A percentile compares a stretch with the other conserved stretches of the same genome.
phyloP scores from a whole-genome alignment of 92 coral and sea anemone species.

The Parazoanthus swiftii region DNA sequence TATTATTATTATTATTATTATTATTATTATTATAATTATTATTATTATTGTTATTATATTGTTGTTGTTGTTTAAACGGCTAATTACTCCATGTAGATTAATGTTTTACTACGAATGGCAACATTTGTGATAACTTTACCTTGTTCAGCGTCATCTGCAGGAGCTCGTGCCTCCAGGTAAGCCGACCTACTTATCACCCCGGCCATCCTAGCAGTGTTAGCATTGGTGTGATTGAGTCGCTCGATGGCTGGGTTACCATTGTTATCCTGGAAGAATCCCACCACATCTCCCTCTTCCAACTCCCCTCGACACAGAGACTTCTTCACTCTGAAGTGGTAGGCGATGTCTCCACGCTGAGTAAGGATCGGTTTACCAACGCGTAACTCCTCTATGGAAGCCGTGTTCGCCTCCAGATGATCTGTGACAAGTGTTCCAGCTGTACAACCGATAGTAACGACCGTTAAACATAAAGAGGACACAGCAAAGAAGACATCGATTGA shows the following conservation, averaged over 20 bases:
- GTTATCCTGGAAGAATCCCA: conserved; percentile 85
- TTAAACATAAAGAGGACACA: neutral
- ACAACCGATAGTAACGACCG: neutral
- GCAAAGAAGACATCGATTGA: neutral
- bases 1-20: too few relatives aligned
- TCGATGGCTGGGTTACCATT: conserved; percentile 77
- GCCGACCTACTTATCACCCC: conserved; percentile 98
- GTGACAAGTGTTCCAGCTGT: conserved; percentile 57
- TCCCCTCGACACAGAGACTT: conserved; percentile 60
- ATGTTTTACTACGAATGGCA: too few relatives aligned
- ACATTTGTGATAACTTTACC: conserved; percentile 43
- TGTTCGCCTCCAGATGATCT: conserved; percentile 83
- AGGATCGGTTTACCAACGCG: conserved; percentile 80
- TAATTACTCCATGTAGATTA: too few relatives aligned
- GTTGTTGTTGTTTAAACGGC: too few relatives aligned
- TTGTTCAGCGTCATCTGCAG: conserved; percentile 51
- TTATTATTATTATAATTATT: too few relatives aligned
- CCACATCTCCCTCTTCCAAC: conserved; percentile 93
- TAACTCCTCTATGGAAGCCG: conserved; percentile 85
- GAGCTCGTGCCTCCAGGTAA: conserved; percentile 88
- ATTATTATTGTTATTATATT: too few relatives aligned
- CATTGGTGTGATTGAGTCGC: conserved; percentile 78
- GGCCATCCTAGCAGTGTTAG: conserved; percentile 71
- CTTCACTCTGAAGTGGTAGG: conserved; percentile 83
- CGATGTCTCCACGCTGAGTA: conserved; percentile 92